A percentile compares a stretch with the other conserved stretches of the same genome.
Conservation (phyloP, 2,797 vertebrate genomes). For the Acrocephalus scirpaceus region DNA sequence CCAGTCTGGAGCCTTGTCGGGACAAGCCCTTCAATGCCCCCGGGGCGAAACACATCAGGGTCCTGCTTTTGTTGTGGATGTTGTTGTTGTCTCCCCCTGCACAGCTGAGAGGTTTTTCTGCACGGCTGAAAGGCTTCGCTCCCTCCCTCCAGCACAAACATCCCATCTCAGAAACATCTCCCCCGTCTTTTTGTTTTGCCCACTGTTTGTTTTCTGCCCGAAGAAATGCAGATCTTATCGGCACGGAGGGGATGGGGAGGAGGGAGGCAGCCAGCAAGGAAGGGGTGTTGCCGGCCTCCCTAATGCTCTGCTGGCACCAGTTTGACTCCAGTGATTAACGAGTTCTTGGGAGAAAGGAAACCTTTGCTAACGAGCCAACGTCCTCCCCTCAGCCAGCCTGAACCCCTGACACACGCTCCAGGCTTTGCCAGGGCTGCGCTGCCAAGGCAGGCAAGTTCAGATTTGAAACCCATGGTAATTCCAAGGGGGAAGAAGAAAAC, state of each 20-base stretch:
- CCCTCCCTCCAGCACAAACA: not conserved
- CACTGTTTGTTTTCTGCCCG: not conserved
- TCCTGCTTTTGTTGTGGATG: not conserved
- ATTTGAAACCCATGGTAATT: not conserved
- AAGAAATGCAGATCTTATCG: not conserved
- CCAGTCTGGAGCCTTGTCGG: not conserved
- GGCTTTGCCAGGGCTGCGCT: not conserved
- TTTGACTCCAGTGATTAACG: slow-evolving; percentile 6
- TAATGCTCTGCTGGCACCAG: not conserved
- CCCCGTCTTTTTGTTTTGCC: not conserved
- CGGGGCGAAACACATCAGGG: not conserved
- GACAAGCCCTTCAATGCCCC: not conserved
- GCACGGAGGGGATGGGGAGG: not conserved
- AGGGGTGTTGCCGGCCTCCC: not conserved
- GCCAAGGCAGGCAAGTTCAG: not conserved
- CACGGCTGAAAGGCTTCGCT: not conserved
- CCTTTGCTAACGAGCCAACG: slow-evolving; percentile 38
- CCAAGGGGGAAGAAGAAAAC: not conserved
- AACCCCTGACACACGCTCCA: not conserved
- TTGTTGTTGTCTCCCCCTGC: not conserved
- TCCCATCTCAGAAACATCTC: not conserved
- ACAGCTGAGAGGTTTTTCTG: not conserved
- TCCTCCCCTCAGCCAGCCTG: not conserved
- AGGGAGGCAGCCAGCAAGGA: not conserved
- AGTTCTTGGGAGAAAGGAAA: slow-evolving; percentile 18